Evolutionary conservation across 2,888 invertebrate species (phyloP).

Genomic region (Zhuqinia jingwanae): DNA sequence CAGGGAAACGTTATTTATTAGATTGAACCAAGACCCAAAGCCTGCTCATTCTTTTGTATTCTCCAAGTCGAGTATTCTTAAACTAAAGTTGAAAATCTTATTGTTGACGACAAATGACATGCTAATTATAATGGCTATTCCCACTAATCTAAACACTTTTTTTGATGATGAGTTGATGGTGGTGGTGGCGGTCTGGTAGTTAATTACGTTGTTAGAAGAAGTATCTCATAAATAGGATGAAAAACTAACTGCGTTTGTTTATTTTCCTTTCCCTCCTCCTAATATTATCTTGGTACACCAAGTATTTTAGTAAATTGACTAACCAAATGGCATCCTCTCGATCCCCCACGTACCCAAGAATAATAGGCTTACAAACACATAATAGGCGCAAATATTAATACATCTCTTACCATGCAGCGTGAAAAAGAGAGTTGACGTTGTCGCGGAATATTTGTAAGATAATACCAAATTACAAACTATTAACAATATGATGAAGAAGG

Average conservation of each 20-base stretch:
- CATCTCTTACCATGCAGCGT: not conserved
- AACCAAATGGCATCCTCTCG: not conserved
- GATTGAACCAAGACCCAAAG: no score
- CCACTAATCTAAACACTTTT: not conserved
- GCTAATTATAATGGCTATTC: not conserved
- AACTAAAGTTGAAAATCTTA: not conserved
- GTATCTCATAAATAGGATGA: no score
- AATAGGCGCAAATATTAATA: no score
- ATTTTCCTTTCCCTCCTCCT: not conserved
- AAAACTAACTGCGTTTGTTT: constrained; percentile 14
- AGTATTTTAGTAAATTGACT: not conserved
- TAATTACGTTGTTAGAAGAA: no score
- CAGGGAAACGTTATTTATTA: no score
- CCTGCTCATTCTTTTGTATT: no score
- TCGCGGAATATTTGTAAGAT: not conserved
- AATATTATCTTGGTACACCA: not conserved
- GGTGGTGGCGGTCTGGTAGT: not conserved
- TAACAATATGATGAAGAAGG: not conserved
- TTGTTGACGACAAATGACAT: not conserved
- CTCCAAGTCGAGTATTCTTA: no score
- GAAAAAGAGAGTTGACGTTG: not conserved
- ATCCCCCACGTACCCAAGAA: not conserved
- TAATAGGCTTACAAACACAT: no score
- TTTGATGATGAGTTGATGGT: constrained; percentile 14
- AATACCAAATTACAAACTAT: no score